Evolutionary conservation across 2,113 vertebrate genomes (phyloP).

Genomic region (Phocoena phocoena): DNA sequence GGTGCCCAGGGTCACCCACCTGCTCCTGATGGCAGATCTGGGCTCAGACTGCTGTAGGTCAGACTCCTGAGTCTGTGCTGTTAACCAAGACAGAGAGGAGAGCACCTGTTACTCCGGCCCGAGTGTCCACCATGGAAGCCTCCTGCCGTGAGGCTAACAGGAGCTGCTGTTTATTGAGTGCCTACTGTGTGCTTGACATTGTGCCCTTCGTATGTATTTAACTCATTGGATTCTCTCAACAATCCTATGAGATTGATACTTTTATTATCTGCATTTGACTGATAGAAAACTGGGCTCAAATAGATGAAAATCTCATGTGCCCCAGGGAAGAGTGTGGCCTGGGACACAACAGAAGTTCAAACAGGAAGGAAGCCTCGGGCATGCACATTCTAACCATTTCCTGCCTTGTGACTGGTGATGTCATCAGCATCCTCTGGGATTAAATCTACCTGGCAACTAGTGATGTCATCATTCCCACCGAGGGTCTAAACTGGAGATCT

Average conservation of each 20-base stretch:
- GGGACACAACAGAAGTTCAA: background rate
- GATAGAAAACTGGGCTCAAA: background rate
- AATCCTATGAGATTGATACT: background rate
- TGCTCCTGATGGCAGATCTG: background rate
- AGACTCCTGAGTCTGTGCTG: background rate
- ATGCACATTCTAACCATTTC: background rate
- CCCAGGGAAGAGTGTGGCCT: background rate
- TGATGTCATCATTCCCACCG: background rate
- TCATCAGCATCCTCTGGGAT: background rate
- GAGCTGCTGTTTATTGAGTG: background rate
- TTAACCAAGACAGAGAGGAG: background rate
- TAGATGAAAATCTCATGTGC: background rate
- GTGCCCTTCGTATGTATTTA: background rate
- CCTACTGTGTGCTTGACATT: background rate
- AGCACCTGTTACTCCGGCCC: background rate
- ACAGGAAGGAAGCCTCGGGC: background rate
- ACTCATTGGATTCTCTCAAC: background rate
- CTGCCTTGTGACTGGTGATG: background rate
- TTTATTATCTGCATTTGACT: background rate
- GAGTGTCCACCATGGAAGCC: fast-evolving
- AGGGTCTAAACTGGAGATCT: background rate
- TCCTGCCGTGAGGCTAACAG: too few species aligned
- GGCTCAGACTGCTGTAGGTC: background rate
- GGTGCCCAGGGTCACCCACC: background rate
- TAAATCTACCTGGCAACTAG: background rate